Percentiles rank a stretch among this genome's conserved stretches.
phyloP scores from a whole-genome alignment of 2,888 invertebrate genomes.

The Hypercompe scribonia region DNA sequence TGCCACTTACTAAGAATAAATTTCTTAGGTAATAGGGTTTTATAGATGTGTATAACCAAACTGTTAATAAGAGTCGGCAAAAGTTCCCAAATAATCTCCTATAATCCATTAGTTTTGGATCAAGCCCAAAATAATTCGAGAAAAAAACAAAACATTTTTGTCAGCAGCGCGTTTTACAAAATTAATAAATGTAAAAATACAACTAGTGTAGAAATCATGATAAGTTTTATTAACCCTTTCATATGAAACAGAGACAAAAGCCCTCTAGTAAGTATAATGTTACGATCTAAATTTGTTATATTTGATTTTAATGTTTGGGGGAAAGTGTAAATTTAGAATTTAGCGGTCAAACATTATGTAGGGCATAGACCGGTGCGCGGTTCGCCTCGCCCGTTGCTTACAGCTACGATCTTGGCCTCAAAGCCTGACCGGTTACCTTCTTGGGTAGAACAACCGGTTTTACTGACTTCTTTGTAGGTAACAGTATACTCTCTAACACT shows the following conservation, averaged over 20 bases:
- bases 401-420: constrained; percentile 76
- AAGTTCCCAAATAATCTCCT: constrained; percentile 16
- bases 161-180: not conserved
- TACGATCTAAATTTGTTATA: not conserved
- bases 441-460: constrained; percentile 81
- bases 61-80: constrained; percentile 39
- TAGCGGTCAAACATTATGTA: constrained; percentile 69
- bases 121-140: constrained; percentile 47
- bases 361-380: constrained; percentile 57
- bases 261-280: not conserved
- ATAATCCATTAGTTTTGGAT: constrained; percentile 56
- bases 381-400: constrained; percentile 45
- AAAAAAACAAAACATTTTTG: not conserved
- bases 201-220: not conserved
- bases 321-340: constrained; percentile 30
- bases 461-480: constrained; percentile 66
- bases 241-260: not conserved
- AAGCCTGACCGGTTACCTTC: constrained; percentile 80
- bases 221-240: not conserved
- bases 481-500: constrained; percentile 68
- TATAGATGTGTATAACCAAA: constrained; percentile 28
- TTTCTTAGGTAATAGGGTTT: constrained; percentile 24
- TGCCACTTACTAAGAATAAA: not conserved
- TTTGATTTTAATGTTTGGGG: constrained; percentile 8
- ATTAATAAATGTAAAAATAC: not conserved